These are phyloP conservation scores for Indicator maculatus DNA, from an alignment of 2,113 vertebrate genomes.

Conservation along the genomic window DNA sequence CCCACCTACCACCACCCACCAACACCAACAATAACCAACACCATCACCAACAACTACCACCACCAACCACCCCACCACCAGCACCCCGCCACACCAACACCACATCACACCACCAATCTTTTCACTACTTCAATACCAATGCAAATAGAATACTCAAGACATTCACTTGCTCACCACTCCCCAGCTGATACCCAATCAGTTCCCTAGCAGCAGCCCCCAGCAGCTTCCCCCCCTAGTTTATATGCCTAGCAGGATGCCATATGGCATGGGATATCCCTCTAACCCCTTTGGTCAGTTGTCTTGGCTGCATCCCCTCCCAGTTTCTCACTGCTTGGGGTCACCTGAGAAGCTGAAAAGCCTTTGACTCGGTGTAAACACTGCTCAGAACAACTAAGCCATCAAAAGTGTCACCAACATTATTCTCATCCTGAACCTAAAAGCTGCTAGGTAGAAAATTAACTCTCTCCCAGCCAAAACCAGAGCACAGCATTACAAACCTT, in stretches of 20 bases:
- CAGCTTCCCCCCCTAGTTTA: no score
- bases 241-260: neutral
- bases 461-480: neutral
- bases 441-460: neutral
- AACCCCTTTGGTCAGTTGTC: neutral
- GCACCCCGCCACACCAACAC: neutral
- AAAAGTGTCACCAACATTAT: neutral
- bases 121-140: neutral
- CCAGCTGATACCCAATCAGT: neutral
- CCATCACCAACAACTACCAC: neutral
- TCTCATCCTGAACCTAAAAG: neutral
- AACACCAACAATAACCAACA: neutral
- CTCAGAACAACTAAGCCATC: neutral
- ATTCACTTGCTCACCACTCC: neutral
- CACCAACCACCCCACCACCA: neutral
- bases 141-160: neutral
- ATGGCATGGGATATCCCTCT: neutral
- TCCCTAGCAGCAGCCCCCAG: neutral
- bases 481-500: neutral
- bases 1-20: no score
- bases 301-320: neutral
- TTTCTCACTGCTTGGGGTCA: neutral
- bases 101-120: neutral
- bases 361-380: neutral
- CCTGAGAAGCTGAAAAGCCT: neutral